phyloP scores from a whole-genome alignment of 2,888 invertebrate genomes.

The Leptopterna dolabrata region DNA sequence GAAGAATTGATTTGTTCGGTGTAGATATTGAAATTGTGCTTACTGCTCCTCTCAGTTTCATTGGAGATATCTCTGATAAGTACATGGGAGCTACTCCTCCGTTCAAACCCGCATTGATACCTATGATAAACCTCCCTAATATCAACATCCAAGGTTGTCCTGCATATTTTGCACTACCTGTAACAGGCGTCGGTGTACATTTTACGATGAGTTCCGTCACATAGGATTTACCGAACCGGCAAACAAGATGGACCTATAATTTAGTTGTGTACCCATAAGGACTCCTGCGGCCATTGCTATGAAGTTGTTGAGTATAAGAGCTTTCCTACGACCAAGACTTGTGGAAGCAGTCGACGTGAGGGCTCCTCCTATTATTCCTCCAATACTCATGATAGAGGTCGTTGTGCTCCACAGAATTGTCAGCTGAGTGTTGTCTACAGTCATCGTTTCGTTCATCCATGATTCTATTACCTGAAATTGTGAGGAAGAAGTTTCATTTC shows the following conservation, averaged over 20 bases:
- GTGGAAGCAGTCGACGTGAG: slow-evolving; percentile 40
- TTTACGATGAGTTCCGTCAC: neutral
- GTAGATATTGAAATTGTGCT: neutral
- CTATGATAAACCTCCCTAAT: slow-evolving; percentile 50
- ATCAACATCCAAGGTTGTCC: slow-evolving; percentile 31
- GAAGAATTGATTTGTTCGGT: neutral
- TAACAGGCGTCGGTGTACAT: neutral
- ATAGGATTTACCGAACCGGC: neutral
- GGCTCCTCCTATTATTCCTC: slow-evolving; percentile 58
- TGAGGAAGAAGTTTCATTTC: too few relatives aligned
- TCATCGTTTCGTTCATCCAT: slow-evolving; percentile 25
- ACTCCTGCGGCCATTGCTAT: slow-evolving; percentile 41
- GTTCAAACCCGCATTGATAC: slow-evolving; percentile 55
- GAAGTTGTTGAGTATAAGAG: slow-evolving; percentile 54
- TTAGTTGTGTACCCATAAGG: slow-evolving; percentile 34
- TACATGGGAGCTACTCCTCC: slow-evolving; percentile 57
- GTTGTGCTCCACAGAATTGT: slow-evolving; percentile 48
- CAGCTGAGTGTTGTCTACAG: neutral
- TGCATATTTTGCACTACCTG: slow-evolving; percentile 19
- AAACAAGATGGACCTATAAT: too few relatives aligned
- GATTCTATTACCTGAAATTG: slow-evolving; percentile 38
- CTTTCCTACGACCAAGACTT: slow-evolving; percentile 34
- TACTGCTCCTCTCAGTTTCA: slow-evolving; percentile 57
- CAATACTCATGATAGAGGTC: slow-evolving; percentile 56
- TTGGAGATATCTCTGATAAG: slow-evolving; percentile 57